Percentiles rank a stretch among this genome's conserved stretches.
Evolutionary conservation across 2,888 invertebrate species (phyloP).

Genomic region (Deilephila porcellus): DNA sequence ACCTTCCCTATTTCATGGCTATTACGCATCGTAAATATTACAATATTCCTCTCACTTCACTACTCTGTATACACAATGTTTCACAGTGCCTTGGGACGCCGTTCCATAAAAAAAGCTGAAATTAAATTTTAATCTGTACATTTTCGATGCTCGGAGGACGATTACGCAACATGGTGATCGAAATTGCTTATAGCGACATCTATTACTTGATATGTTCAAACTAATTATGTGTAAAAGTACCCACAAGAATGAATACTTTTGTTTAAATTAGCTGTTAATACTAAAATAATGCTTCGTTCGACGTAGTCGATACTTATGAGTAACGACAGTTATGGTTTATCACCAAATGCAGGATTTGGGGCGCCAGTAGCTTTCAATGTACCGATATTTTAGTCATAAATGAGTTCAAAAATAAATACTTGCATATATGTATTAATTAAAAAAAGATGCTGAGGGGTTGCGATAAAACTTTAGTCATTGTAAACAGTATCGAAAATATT

Average conservation of each 20-base stretch:
- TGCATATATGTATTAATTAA: no score
- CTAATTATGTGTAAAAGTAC: background rate
- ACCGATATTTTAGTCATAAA: no score
- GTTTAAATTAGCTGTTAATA: no score
- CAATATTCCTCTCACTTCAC: slow-evolving; percentile 76
- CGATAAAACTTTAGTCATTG: background rate
- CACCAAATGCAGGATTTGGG: no score
- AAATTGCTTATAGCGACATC: background rate
- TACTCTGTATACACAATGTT: slow-evolving; percentile 38
- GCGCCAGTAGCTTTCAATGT: no score
- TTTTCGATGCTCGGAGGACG: slow-evolving; percentile 1
- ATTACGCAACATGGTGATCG: background rate
- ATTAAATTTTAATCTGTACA: slow-evolving; percentile 6
- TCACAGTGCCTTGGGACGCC: slow-evolving; percentile 19
- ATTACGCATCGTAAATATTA: slow-evolving; percentile 71
- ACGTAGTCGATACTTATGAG: no score
- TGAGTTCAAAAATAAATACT: no score
- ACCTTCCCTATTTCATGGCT: slow-evolving; percentile 68
- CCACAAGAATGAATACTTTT: background rate
- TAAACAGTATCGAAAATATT: background rate
- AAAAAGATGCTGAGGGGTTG: no score
- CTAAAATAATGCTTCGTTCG: no score
- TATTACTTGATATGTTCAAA: background rate
- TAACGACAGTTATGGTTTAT: no score
- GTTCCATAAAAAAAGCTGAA: slow-evolving; percentile 9